Evolutionary conservation across 1,140 invertebrate species (phyloP).

Genomic region (Apocrypta bakeri): DNA sequence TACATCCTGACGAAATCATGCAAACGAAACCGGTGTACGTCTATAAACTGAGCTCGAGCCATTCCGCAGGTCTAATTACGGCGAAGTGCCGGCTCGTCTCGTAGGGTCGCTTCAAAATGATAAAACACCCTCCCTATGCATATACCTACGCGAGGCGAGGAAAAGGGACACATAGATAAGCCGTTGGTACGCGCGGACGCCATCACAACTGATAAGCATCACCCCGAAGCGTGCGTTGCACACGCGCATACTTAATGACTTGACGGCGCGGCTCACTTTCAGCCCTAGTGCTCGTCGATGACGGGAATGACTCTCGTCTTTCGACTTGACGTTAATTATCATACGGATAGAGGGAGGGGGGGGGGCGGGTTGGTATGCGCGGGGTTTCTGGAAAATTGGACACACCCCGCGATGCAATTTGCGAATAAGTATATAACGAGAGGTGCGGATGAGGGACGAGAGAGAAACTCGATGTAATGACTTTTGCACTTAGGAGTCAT

Average conservation of each 20-base stretch:
- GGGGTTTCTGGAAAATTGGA: slow-evolving; percentile 2
- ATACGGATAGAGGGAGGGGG: background rate
- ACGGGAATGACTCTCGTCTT: slow-evolving; percentile 42
- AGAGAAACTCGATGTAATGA: background rate
- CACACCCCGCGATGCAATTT: slow-evolving; percentile 26
- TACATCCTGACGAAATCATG: background rate
- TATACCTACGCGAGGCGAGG: slow-evolving; percentile 2
- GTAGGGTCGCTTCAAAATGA: background rate
- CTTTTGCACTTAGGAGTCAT: slow-evolving; percentile 5
- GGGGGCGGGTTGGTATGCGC: background rate
- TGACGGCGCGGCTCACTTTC: slow-evolving; percentile 48
- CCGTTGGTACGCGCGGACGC: background rate
- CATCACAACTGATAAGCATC: slow-evolving; percentile 19
- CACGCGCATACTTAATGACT: slow-evolving; percentile 34
- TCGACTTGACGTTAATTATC: slow-evolving; percentile 17
- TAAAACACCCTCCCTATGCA: background rate
- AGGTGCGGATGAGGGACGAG: background rate
- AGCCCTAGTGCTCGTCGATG: slow-evolving; percentile 28
- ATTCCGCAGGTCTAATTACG: slow-evolving; percentile 23
- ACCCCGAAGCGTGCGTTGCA: slow-evolving; percentile 9
- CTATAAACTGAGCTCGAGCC: background rate
- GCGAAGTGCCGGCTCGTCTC: background rate
- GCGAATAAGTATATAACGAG: slow-evolving; percentile 2
- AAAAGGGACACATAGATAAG: slow-evolving; percentile 32
- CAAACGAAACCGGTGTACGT: background rate